These are phyloP conservation scores for Cryptoblepharus egeriae DNA, from an alignment of 2,797 vertebrate species.

Conservation along the genomic window DNA sequence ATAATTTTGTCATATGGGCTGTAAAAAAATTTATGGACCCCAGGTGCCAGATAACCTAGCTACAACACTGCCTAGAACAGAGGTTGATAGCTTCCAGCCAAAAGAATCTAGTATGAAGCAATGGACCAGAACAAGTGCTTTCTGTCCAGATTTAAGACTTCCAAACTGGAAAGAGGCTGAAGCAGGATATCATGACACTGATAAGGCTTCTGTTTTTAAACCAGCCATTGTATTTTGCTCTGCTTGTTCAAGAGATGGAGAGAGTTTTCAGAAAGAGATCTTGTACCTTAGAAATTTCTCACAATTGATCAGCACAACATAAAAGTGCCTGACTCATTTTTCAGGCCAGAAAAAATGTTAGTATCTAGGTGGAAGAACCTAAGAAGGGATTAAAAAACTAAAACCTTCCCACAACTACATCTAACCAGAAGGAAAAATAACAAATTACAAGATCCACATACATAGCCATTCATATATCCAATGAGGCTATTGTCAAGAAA, in stretches of 20 bases:
- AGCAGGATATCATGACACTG: not conserved
- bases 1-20: too few relatives aligned
- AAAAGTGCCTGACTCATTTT: not conserved
- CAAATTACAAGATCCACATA: not conserved
- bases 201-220: not conserved
- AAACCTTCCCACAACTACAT: not conserved
- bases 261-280: not conserved
- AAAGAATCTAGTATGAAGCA: not conserved
- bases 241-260: not conserved
- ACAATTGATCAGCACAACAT: not conserved
- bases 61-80: too few relatives aligned
- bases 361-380: not conserved
- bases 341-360: not conserved
- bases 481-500: too few relatives aligned
- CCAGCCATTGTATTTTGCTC: not conserved
- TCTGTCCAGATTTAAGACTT: not conserved
- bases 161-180: not conserved
- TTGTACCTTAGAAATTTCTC: not conserved
- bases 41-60: too few relatives aligned
- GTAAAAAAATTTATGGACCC: too few relatives aligned
- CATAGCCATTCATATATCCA: not conserved
- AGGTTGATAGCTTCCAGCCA: not conserved
- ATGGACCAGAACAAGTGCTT: not conserved
- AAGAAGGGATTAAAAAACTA: not conserved
- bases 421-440: constrained; percentile 7